Conservation (phyloP, 2,797 vertebrate species). For the Rhinatrema bivittatum region DNA sequence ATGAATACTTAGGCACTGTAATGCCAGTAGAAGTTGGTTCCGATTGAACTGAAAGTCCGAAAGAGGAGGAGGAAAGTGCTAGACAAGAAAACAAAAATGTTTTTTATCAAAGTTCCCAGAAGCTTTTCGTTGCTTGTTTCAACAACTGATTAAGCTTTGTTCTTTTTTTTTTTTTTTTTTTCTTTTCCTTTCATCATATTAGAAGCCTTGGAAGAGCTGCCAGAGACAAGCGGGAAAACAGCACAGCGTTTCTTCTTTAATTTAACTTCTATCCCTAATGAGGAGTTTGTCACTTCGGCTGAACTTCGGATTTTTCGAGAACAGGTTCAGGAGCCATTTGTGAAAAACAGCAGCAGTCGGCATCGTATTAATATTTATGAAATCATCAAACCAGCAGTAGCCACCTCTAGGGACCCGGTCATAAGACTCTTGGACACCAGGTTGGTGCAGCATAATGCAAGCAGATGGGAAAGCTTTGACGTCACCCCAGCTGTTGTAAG, state of each 20-base stretch:
- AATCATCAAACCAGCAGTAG: conserved; percentile 74
- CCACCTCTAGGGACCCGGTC: conserved; percentile 62
- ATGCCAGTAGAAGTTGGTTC: too few relatives aligned
- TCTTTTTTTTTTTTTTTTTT: not conserved
- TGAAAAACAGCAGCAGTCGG: conserved; percentile 58
- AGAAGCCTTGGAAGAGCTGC: conserved; percentile 91
- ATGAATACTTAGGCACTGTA: too few relatives aligned
- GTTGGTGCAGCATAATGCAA: conserved; percentile 84
- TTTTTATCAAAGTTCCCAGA: conserved; percentile 2
- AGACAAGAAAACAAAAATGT: not conserved
- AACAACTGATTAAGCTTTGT: conserved; percentile 19
- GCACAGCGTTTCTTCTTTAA: conserved; percentile 94
- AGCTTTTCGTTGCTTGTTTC: conserved; percentile 14
- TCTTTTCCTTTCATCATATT: conserved; percentile 20
- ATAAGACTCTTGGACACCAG: conserved; percentile 92
- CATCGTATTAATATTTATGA: conserved; percentile 98
- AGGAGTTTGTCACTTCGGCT: conserved; percentile 87
- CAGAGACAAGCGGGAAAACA: conserved; percentile 79
- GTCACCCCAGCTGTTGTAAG: conserved; percentile 85
- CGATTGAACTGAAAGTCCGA: too few relatives aligned
- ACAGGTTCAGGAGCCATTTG: conserved; percentile 68
- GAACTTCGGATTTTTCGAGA: conserved; percentile 93
- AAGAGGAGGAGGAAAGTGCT: conserved; percentile 5
- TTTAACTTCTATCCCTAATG: conserved; percentile 82
- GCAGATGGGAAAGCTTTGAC: conserved; percentile 94